A percentile compares a stretch with the other conserved stretches of the same genome.
Conservation (phyloP, 2,888 invertebrate species). For the Agriopis leucophaearia region DNA sequence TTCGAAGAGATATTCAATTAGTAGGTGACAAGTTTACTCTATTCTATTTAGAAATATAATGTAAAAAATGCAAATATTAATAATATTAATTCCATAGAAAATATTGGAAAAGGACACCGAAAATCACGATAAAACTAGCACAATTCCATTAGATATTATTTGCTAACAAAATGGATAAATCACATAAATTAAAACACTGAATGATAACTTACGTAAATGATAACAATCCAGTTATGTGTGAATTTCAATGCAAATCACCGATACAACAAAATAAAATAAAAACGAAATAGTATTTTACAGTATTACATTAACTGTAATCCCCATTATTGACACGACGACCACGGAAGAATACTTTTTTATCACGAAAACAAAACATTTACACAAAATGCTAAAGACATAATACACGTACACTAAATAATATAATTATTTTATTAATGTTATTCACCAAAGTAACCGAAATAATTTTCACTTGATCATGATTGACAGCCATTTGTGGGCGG, state of each 20-base stretch:
- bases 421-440: constrained; percentile 12
- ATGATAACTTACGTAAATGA: constrained; percentile 49
- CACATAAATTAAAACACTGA: constrained; percentile 39
- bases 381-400: constrained; percentile 6
- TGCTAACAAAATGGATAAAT: neutral
- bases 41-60: neutral
- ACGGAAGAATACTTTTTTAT: neutral
- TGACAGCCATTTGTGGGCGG: constrained; percentile 78
- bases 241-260: constrained; percentile 20
- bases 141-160: constrained; percentile 17
- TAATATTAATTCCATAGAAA: neutral
- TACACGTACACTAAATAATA: neutral
- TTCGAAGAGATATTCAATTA: neutral
- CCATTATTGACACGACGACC: constrained; percentile 21
- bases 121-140: neutral
- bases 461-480: constrained; percentile 53
- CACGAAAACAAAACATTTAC: neutral
- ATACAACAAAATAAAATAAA: constrained; percentile 50
- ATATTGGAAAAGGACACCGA: too few species aligned
- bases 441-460: constrained; percentile 23
- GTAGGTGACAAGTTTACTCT: neutral
- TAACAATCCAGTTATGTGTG: constrained; percentile 22
- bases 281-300: constrained; percentile 31
- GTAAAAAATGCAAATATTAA: neutral
- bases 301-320: constrained; percentile 19